Percentiles rank a stretch among this genome's conserved stretches.
Conservation (phyloP, 2,888 invertebrate genomes). For the Raillietiella orientalis region DNA sequence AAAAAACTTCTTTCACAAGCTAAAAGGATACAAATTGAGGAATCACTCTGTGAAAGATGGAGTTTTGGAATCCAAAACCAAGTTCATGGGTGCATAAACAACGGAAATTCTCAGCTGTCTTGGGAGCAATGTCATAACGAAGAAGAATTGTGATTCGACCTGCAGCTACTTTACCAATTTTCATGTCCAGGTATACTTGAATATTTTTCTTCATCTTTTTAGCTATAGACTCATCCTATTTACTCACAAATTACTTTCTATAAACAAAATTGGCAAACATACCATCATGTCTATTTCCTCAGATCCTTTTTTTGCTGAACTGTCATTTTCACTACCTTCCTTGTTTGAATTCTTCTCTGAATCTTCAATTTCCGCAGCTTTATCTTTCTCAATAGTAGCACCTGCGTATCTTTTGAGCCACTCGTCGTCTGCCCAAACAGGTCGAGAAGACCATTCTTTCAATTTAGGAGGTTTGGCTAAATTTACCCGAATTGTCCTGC, state of each 20-base stretch:
- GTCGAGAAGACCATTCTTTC: conserved; percentile 72
- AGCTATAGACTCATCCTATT: conserved; percentile 7
- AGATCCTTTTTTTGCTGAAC: conserved; percentile 6
- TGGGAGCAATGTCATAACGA: conserved; percentile 68
- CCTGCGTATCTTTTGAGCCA: conserved; percentile 97
- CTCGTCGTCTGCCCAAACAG: conserved; percentile 91
- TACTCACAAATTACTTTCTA: background rate
- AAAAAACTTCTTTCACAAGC: conserved; percentile 5
- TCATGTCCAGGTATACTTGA: conserved; percentile 84
- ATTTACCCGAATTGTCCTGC: conserved; percentile 78
- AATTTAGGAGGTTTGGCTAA: conserved; percentile 86
- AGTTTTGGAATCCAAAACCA: conserved; percentile 79
- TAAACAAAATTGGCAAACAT: background rate
- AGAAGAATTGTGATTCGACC: conserved; percentile 77
- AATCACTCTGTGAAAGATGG: conserved; percentile 67
- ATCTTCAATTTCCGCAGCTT: conserved; percentile 4
- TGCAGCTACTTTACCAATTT: conserved; percentile 51
- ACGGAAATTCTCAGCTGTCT: conserved; percentile 75
- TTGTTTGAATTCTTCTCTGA: conserved; percentile 7
- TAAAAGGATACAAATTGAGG: conserved; percentile 77
- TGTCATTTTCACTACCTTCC: conserved; percentile 9
- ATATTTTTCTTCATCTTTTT: conserved; percentile 29
- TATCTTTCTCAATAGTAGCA: conserved; percentile 25
- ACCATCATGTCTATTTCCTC: too few species aligned
- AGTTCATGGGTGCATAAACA: conserved; percentile 83